Conservation (phyloP, 2,888 invertebrate species). For the Parascotia fuliginaria region DNA sequence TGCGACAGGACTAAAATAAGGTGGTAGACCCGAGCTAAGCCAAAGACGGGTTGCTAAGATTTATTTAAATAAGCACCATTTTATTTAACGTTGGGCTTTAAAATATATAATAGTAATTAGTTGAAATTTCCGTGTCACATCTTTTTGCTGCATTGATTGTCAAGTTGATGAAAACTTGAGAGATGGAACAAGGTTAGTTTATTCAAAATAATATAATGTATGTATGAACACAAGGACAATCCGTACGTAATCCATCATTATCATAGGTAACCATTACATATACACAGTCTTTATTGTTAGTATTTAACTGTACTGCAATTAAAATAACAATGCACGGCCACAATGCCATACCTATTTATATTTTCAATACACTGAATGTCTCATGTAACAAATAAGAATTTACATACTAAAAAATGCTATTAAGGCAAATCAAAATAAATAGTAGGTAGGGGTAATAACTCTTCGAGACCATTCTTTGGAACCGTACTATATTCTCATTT, state of each 20-base stretch:
- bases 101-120: no score
- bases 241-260: neutral
- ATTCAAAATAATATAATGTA: no score
- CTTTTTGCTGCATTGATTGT: no score
- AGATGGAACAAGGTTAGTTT: no score
- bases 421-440: conserved; percentile 19
- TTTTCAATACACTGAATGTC: conserved; percentile 4
- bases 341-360: conserved; percentile 3
- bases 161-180: no score
- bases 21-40: no score
- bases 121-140: no score
- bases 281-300: neutral
- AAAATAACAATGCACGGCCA: conserved; percentile 7
- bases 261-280: neutral
- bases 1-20: no score
- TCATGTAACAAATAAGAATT: conserved; percentile 4
- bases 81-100: no score
- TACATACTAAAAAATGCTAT: neutral
- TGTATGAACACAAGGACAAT: conserved; percentile 3
- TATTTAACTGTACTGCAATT: conserved; percentile 4
- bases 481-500: conserved; percentile 19
- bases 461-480: neutral
- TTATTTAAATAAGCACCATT: no score
- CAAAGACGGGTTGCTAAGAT: no score
- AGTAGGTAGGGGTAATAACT: neutral